Conservation (phyloP, 2,888 invertebrate genomes). For the Spatulosminthurus flaviceps region DNA sequence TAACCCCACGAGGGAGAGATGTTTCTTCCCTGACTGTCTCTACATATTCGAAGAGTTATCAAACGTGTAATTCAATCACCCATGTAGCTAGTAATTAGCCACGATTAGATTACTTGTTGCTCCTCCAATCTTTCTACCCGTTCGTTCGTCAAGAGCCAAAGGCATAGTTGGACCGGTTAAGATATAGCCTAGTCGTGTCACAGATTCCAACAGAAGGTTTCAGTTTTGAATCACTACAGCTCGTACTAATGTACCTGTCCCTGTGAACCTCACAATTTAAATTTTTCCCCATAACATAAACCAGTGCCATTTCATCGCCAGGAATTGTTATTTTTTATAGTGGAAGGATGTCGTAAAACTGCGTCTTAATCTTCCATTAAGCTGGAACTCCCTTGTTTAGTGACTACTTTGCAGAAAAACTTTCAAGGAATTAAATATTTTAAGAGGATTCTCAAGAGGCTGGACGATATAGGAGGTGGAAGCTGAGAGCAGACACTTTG, state of each 20-base stretch:
- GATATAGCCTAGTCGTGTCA: not conserved
- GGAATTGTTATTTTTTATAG: too few species aligned
- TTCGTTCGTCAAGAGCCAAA: not conserved
- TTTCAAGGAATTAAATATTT: too few species aligned
- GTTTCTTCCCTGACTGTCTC: not conserved
- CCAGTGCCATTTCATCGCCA: not conserved
- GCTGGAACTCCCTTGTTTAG: too few species aligned
- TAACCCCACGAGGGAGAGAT: not conserved
- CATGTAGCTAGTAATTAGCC: constrained; percentile 8
- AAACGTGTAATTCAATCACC: constrained; percentile 24
- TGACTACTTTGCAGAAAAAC: too few species aligned
- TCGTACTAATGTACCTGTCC: too few species aligned
- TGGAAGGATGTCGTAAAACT: too few species aligned
- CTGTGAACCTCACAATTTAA: too few species aligned
- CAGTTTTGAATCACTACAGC: not conserved
- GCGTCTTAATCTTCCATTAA: too few species aligned
- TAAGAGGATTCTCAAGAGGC: too few species aligned
- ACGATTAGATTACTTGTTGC: constrained; percentile 27
- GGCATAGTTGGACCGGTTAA: constrained; percentile 10
- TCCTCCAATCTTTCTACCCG: not conserved
- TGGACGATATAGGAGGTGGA: too few species aligned
- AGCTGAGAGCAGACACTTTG: not conserved
- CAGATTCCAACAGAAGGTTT: not conserved
- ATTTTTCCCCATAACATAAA: not conserved
- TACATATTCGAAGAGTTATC: not conserved